Evolutionary conservation across 2,113 vertebrate species (phyloP).

Genomic region (Nannobrachium achirus): DNA sequence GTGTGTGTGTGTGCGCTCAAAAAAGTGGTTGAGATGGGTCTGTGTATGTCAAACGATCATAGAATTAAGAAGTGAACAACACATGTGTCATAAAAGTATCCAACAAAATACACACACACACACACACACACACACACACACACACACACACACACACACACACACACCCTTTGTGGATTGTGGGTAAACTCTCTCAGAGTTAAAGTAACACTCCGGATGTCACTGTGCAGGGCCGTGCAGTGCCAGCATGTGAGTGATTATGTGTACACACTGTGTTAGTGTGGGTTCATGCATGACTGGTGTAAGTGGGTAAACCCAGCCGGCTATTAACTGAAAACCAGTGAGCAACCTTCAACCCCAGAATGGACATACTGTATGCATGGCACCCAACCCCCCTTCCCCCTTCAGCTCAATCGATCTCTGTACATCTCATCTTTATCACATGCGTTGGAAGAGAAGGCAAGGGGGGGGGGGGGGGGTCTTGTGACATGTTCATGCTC

Average conservation of each 20-base stretch:
- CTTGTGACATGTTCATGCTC: slow-evolving; percentile 66
- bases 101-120: too few relatives aligned
- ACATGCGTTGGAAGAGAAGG: slow-evolving; percentile 32
- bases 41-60: too few relatives aligned
- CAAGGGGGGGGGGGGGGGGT: background rate
- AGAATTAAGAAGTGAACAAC: too few relatives aligned
- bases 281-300: background rate
- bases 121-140: too few relatives aligned
- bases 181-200: too few relatives aligned
- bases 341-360: background rate
- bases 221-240: too few relatives aligned
- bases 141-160: too few relatives aligned
- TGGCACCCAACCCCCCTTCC: background rate
- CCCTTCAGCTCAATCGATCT: background rate
- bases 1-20: too few relatives aligned
- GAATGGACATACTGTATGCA: background rate
- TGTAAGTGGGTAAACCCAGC: background rate
- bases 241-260: slow-evolving; percentile 30
- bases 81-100: too few relatives aligned
- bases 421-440: slow-evolving; percentile 23
- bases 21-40: too few relatives aligned
- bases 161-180: too few relatives aligned
- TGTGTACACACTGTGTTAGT: slow-evolving; percentile 12
- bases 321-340: slow-evolving; percentile 2
- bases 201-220: too few relatives aligned